These are phyloP conservation scores for Todiramphus saurophagus DNA, from an alignment of 2,113 vertebrate genomes.

Conservation along the genomic window DNA sequence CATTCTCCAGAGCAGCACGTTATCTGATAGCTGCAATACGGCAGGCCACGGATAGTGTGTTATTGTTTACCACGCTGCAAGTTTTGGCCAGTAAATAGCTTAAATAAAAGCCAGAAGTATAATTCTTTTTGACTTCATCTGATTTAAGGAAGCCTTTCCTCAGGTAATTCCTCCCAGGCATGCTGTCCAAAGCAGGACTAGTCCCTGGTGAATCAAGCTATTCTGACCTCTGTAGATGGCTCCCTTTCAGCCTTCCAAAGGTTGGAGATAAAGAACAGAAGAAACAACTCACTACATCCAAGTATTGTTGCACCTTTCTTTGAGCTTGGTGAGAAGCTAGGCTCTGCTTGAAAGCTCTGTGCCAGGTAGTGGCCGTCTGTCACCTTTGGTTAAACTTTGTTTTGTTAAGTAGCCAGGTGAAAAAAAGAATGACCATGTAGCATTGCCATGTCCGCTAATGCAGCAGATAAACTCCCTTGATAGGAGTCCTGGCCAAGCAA, in stretches of 20 bases:
- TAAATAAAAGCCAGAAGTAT: constrained; percentile 16
- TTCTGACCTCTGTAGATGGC: not conserved
- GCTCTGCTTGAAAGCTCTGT: not conserved
- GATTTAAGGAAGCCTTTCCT: constrained; percentile 23
- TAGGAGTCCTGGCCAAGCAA: not conserved
- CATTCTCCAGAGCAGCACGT: not conserved
- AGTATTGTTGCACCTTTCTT: not conserved
- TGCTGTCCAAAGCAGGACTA: not conserved
- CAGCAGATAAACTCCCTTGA: not conserved
- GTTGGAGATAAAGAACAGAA: not conserved
- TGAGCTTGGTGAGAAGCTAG: not conserved
- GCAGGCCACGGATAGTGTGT: not conserved
- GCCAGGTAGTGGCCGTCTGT: not conserved
- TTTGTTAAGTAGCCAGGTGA: not conserved
- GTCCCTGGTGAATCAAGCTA: not conserved
- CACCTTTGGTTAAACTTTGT: not conserved
- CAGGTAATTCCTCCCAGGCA: constrained; percentile 6
- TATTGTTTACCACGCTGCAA: constrained; percentile 54
- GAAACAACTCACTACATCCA: not conserved
- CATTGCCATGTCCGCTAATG: not conserved
- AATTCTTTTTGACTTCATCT: constrained; percentile 14
- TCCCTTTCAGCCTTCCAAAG: not conserved
- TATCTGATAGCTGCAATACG: constrained; percentile 33
- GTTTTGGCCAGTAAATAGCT: constrained; percentile 29
- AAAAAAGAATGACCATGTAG: not conserved